These are phyloP conservation scores for Barnardius zonarius DNA, from an alignment of 2,113 vertebrate genomes.

Conservation along the genomic window DNA sequence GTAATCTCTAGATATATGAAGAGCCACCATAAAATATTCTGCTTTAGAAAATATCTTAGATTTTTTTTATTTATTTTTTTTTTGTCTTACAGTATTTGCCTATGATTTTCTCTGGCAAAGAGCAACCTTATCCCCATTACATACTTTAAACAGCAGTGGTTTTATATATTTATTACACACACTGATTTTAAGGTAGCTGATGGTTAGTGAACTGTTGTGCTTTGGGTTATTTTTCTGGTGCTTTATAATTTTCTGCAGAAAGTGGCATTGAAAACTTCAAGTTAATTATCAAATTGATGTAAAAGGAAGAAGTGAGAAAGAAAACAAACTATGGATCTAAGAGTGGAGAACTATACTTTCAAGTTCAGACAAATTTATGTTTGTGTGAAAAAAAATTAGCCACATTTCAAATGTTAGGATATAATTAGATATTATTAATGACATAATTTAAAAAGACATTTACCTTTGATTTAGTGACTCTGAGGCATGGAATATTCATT, in stretches of 20 bases:
- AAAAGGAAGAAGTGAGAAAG: background rate
- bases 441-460: background rate
- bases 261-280: background rate
- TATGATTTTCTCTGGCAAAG: background rate
- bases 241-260: background rate
- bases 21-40: background rate
- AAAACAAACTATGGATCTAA: background rate
- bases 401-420: background rate
- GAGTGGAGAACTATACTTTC: background rate
- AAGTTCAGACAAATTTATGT: background rate
- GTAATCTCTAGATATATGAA: background rate
- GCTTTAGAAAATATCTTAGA: background rate
- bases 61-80: fast-evolving
- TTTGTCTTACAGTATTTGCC: background rate
- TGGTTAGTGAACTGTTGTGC: background rate
- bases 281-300: background rate
- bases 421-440: background rate
- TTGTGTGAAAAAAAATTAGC: background rate
- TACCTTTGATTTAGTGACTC: background rate
- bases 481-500: background rate
- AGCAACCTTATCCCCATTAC: background rate
- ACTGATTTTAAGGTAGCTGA: background rate
- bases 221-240: background rate
- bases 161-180: background rate
- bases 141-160: background rate